A percentile compares a stretch with the other conserved stretches of the same genome.
Conservation (phyloP, 2,888 invertebrate species). For the Drosophila leonis region DNA sequence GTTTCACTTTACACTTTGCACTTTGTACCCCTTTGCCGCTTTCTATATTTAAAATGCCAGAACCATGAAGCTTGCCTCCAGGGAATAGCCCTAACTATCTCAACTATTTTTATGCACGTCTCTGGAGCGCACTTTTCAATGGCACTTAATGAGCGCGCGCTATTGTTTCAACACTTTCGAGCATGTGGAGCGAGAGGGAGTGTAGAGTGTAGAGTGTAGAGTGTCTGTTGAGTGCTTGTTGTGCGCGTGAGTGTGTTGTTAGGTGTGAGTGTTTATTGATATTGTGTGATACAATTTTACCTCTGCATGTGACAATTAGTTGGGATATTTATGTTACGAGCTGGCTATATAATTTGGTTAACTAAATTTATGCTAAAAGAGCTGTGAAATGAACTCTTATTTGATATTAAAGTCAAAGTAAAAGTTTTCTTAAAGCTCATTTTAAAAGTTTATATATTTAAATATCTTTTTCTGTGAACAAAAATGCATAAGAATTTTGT, state of each 20-base stretch:
- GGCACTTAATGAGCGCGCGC: constrained; percentile 58
- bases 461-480: no score
- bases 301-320: constrained; percentile 62
- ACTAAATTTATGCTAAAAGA: constrained; percentile 10
- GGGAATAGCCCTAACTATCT: constrained; percentile 53
- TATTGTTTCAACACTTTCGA: constrained; percentile 54
- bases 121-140: constrained; percentile 52
- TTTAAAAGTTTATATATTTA: not conserved
- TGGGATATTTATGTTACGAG: constrained; percentile 62
- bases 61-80: constrained; percentile 18
- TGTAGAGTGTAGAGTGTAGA: constrained; percentile 25
- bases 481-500: no score
- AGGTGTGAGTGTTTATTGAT: constrained; percentile 28
- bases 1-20: constrained; percentile 52
- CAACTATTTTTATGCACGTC: constrained; percentile 55
- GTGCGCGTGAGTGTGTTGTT: constrained; percentile 24
- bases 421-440: not conserved
- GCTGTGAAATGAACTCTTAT: not conserved
- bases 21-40: constrained; percentile 22
- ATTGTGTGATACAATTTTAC: constrained; percentile 42
- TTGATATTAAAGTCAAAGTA: not conserved
- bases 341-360: constrained; percentile 16
- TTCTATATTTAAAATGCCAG: constrained; percentile 39
- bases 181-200: constrained; percentile 8
- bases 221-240: constrained; percentile 27